These are phyloP conservation scores for Acleris sparsana DNA, from an alignment of 2,888 invertebrate species.

Conservation along the genomic window DNA sequence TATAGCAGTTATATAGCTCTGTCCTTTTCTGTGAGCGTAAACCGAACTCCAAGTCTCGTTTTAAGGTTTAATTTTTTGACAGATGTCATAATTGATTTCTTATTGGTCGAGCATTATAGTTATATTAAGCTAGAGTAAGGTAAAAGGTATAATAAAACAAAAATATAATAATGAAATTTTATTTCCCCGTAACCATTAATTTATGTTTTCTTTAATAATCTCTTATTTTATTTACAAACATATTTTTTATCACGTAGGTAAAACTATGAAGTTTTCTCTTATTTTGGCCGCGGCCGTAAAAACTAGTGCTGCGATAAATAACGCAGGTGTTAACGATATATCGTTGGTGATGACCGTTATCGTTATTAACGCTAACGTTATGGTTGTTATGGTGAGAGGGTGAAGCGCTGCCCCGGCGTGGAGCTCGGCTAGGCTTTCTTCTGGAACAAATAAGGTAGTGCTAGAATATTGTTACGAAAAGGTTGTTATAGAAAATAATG, in stretches of 20 bases:
- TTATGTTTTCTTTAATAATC: constrained; percentile 50
- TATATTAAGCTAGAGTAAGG: background rate
- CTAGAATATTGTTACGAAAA: constrained; percentile 42
- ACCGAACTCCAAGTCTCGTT: too few relatives aligned
- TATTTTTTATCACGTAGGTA: constrained; percentile 71
- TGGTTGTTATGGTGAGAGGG: constrained; percentile 55
- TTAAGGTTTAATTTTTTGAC: too few relatives aligned
- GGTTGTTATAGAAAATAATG: background rate
- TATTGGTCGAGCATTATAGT: too few relatives aligned
- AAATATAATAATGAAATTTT: constrained; percentile 71
- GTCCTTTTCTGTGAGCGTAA: too few relatives aligned
- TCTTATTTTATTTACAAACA: constrained; percentile 57
- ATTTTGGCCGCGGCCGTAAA: constrained; percentile 52
- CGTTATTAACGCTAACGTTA: constrained; percentile 50
- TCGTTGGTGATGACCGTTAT: constrained; percentile 51
- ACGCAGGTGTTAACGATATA: constrained; percentile 51
- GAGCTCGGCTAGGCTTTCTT: constrained; percentile 80
- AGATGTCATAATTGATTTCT: too few relatives aligned
- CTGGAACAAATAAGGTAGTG: constrained; percentile 69
- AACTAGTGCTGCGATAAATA: constrained; percentile 54
- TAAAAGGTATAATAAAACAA: constrained; percentile 46
- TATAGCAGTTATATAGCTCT: too few relatives aligned
- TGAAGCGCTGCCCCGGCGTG: constrained; percentile 66
- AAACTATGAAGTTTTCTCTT: constrained; percentile 54
- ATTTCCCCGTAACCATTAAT: constrained; percentile 73